Evolutionary conservation across 64 coral and sea anemone genomes (phyloP).

Genomic region (Montipora cactus): DNA sequence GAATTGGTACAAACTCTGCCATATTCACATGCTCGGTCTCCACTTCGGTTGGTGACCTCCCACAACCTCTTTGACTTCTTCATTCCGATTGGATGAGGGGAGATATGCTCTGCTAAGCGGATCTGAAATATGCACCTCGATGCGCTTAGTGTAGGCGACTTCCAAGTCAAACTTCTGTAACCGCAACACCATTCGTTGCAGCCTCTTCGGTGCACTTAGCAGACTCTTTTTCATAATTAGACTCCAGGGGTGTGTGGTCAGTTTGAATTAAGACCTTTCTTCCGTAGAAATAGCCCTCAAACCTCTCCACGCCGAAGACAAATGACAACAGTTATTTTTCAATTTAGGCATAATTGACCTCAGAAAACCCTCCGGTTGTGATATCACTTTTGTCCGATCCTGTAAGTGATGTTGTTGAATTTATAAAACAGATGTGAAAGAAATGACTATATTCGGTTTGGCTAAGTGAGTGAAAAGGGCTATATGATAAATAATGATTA

Average conservation of each 20-base stretch:
- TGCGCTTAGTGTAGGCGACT: slow-evolving; percentile 21
- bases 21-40: slow-evolving; percentile 11
- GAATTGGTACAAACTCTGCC: slow-evolving; percentile 21
- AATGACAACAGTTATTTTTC: slow-evolving; percentile 32
- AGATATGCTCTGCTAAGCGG: neutral
- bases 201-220: slow-evolving; percentile 31
- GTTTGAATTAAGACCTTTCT: neutral
- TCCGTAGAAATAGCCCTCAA: neutral
- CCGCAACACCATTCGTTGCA: slow-evolving; percentile 39
- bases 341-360: slow-evolving; percentile 39
- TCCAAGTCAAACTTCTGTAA: slow-evolving; percentile 38
- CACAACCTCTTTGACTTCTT: neutral
- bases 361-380: neutral
- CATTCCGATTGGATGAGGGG: neutral
- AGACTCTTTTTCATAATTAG: slow-evolving; percentile 40
- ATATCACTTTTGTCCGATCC: too few relatives aligned
- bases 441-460: too few relatives aligned
- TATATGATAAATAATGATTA: too few relatives aligned
- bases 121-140: neutral
- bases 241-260: slow-evolving; percentile 19
- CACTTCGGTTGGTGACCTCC: neutral
- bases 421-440: too few relatives aligned
- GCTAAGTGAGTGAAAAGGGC: too few relatives aligned
- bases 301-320: slow-evolving; percentile 16
- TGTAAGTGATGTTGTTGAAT: too few relatives aligned